These are phyloP conservation scores for Caenorhabditis sp. DNA, from an alignment of 2,888 invertebrate genomes.

Conservation along the genomic window DNA sequence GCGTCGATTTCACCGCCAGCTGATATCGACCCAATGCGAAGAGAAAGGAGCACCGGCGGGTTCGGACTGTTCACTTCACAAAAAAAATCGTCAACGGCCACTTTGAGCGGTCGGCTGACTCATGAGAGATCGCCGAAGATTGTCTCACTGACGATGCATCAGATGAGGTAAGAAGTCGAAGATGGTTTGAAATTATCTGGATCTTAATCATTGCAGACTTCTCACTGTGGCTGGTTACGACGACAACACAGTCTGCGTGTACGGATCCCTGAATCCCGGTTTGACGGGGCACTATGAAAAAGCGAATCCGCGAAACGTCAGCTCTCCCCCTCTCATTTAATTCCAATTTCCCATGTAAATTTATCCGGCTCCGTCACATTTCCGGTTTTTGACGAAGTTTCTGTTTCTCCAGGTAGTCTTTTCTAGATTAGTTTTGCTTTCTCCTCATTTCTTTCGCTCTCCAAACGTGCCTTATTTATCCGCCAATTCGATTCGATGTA, in stretches of 20 bases:
- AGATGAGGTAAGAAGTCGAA: slow-evolving; percentile 40
- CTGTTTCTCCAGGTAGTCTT: neutral
- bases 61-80: slow-evolving; percentile 37
- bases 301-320: neutral
- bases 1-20: slow-evolving; percentile 13
- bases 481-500: neutral
- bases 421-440: neutral
- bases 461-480: slow-evolving; percentile 3
- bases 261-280: slow-evolving; percentile 45
- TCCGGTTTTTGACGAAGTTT: too few species aligned
- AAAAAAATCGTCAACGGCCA: slow-evolving; percentile 19
- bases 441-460: neutral
- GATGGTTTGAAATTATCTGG: neutral
- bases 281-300: slow-evolving; percentile 41
- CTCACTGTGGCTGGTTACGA: slow-evolving; percentile 52
- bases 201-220: slow-evolving; percentile 35
- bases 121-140: slow-evolving; percentile 6
- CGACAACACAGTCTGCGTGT: slow-evolving; percentile 52
- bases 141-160: slow-evolving; percentile 56
- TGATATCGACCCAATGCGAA: neutral
- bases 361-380: neutral
- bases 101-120: neutral
- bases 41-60: neutral
- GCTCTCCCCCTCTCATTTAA: neutral
- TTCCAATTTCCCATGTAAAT: neutral